Evolutionary conservation across 2,797 vertebrate species (phyloP).

Genomic region (Mus caroli): DNA sequence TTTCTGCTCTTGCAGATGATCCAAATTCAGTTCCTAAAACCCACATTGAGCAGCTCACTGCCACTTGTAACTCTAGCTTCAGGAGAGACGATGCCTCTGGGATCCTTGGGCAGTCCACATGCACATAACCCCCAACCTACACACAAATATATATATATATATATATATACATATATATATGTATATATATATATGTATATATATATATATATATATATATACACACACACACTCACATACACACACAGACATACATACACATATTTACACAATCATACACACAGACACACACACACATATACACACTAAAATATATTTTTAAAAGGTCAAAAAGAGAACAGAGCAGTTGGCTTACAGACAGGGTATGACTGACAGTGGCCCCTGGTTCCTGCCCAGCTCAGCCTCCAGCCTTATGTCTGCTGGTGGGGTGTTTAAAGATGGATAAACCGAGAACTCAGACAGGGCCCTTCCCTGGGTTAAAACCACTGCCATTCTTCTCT

Average conservation of each 20-base stretch:
- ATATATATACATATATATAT: neutral
- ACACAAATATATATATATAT: neutral
- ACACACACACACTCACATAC: neutral
- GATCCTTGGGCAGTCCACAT: neutral
- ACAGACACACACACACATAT: neutral
- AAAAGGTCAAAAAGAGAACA: neutral
- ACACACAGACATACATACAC: neutral
- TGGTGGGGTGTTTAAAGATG: constrained; percentile 20
- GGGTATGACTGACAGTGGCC: constrained; percentile 16
- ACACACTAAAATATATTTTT: neutral
- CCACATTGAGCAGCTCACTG: neutral
- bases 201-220: too few relatives aligned
- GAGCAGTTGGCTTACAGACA: constrained; percentile 17
- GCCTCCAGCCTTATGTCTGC: constrained; percentile 37
- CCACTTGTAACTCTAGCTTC: neutral
- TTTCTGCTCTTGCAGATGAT: neutral
- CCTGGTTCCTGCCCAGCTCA: neutral
- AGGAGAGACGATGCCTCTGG: neutral
- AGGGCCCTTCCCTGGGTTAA: constrained; percentile 50
- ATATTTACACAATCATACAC: neutral
- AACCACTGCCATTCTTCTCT: constrained; percentile 29
- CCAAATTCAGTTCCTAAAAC: neutral
- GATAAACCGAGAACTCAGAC: constrained; percentile 13
- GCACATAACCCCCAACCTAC: neutral
- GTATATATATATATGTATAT: too few relatives aligned